Conservation (phyloP, 2,113 vertebrate genomes). For the Garra rufa region DNA sequence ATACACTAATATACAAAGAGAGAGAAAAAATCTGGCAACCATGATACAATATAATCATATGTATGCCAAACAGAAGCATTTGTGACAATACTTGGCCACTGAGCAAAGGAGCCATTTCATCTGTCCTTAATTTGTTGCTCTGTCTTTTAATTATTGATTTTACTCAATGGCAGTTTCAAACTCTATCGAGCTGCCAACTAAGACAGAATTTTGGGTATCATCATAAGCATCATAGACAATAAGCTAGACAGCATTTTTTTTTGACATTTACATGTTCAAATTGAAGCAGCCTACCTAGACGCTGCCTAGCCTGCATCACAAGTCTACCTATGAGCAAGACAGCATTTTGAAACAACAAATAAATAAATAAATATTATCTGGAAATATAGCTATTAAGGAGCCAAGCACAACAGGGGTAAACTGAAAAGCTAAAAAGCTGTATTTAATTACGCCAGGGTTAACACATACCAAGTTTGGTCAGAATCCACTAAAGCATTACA, state of each 20-base stretch:
- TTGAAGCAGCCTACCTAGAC: background rate
- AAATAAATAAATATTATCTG: background rate
- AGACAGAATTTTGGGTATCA: background rate
- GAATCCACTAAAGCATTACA: too few relatives aligned
- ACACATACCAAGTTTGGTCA: too few relatives aligned
- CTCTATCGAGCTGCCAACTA: background rate
- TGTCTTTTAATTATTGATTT: background rate
- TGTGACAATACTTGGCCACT: background rate
- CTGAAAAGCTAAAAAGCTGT: too few relatives aligned
- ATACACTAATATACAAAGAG: background rate
- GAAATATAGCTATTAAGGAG: too few relatives aligned
- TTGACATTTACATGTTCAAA: background rate
- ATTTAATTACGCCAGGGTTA: too few relatives aligned
- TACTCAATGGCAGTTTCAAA: background rate
- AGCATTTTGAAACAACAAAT: background rate
- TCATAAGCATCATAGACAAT: background rate
- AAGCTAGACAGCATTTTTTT: background rate
- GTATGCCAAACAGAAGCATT: background rate
- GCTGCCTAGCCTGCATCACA: background rate
- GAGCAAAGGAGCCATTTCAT: slow-evolving; percentile 34
- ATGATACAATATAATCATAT: background rate
- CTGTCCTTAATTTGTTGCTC: slow-evolving; percentile 22
- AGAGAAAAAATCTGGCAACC: background rate
- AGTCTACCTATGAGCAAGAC: background rate
- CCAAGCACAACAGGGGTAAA: too few relatives aligned